phyloP scores from a whole-genome alignment of 2,113 vertebrate species.

The Thunnus thynnus region DNA sequence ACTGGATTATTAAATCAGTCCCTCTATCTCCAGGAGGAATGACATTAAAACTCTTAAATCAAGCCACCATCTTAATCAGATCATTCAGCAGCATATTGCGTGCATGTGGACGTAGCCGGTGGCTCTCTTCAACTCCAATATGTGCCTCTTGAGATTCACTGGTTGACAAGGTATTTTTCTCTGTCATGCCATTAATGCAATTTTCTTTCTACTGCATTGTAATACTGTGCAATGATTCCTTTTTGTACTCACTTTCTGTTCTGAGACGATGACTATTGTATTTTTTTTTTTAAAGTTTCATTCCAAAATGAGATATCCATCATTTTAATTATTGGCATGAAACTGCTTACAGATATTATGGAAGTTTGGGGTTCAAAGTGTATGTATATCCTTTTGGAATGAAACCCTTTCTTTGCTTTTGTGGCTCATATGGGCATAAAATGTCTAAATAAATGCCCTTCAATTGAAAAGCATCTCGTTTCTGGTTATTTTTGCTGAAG shows the following conservation, averaged over 20 bases:
- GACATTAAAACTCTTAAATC: not conserved
- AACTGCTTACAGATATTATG: not conserved
- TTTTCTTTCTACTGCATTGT: conserved; percentile 40
- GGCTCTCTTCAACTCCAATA: conserved; percentile 41
- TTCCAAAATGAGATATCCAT: not conserved
- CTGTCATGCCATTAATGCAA: conserved; percentile 47
- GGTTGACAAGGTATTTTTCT: conserved; percentile 45
- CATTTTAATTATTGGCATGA: conserved; percentile 1
- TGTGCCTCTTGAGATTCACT: conserved; percentile 70
- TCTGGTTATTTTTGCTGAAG: conserved; percentile 36
- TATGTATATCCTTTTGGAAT: conserved; percentile 18
- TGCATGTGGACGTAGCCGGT: conserved; percentile 14
- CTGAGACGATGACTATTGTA: not conserved
- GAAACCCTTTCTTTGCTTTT: conserved; percentile 34
- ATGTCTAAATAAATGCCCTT: conserved; percentile 62
- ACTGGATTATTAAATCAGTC: not conserved
- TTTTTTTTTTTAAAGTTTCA: conserved; percentile 28
- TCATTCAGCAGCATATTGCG: conserved; percentile 8
- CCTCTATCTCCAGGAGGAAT: not conserved
- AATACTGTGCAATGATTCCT: conserved; percentile 27
- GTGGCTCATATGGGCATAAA: conserved; percentile 31
- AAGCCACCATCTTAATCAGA: not conserved
- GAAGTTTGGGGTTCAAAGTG: not conserved
- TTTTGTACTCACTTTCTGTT: conserved; percentile 36
- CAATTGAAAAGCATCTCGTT: conserved; percentile 16